phyloP scores from a whole-genome alignment of 2,797 vertebrate species.

The Fringilla coelebs region DNA sequence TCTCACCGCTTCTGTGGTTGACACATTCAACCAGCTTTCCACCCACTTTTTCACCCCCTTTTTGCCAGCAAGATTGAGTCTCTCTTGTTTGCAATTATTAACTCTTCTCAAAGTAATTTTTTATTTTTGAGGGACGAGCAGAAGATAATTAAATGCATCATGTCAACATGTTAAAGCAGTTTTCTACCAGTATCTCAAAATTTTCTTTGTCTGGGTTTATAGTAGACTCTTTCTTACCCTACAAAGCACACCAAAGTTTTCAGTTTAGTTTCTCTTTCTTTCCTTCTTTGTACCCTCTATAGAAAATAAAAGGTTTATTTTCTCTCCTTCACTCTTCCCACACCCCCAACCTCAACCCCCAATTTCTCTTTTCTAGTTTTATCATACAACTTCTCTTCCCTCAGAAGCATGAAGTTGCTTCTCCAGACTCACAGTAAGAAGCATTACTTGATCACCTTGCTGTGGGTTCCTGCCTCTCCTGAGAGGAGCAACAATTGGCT shows the following conservation, averaged over 20 bases:
- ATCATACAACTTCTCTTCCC: background rate
- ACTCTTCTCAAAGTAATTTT: background rate
- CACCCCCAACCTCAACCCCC: background rate
- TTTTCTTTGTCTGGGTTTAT: background rate
- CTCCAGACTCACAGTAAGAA: background rate
- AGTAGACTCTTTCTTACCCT: background rate
- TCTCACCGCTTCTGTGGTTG: background rate
- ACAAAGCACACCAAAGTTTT: background rate
- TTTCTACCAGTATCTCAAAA: background rate
- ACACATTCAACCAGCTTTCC: constrained; percentile 31
- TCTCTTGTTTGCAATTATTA: background rate
- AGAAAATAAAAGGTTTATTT: background rate
- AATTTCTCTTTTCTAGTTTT: background rate
- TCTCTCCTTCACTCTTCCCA: background rate
- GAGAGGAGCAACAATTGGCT: background rate
- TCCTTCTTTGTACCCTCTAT: background rate
- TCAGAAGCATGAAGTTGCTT: background rate
- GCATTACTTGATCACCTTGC: background rate
- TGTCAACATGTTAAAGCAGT: background rate
- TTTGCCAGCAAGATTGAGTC: background rate
- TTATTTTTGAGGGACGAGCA: background rate
- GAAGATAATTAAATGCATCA: background rate
- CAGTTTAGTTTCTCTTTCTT: constrained; percentile 28
- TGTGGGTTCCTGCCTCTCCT: background rate
- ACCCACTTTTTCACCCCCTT: constrained; percentile 9